Evolutionary conservation across 2,113 vertebrate species (phyloP), one percentile per base, ranked within the genome.

Genomic region (Menura novaehollandiae): DNA sequence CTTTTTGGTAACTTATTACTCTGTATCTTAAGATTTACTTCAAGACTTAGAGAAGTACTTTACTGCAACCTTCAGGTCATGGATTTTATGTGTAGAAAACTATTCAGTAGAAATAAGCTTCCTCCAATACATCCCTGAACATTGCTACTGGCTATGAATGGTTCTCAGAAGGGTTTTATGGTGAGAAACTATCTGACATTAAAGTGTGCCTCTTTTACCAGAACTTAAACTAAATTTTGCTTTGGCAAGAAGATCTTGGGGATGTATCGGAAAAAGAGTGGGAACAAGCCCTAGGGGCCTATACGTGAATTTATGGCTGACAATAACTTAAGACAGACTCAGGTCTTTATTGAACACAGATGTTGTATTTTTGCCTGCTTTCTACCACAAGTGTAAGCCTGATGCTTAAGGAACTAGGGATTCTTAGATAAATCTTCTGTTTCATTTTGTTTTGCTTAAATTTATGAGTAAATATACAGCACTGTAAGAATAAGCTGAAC

Each of bases 281-380:
- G 94, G 73, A 96, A 84, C 60, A 88, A 95, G 82, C 85, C 80
- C 81, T 59, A 26, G 64, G 87, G 86, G 81, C 43, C 75, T 97
- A 18, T 95, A 88, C n/a, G 85, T 91, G 88, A 88, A 89, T 97
- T 97, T 96, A 96, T 76, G 60, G 68, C 81, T 96, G 95, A 95
- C 94, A 95, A 10, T 97, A 96, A 95, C 91, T 93, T 92, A 73
- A 95, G 95, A 91, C 95, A 96, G 93, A 91, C 88, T 76, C 41
- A 84, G 74, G 53, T 86, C 72, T 91, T 95, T 87, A 92, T 92
- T 96, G 96, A 97, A 94, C 86, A 91, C 93, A 96, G 96, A 95
- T 97, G 97, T 94, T 86, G 66, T 79, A 77, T 93, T 94, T 94
- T 95, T 95, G 87, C 83, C 23, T 94, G 22, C 62, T 85, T 95